Base-by-base conservation (phyloP, 2,113 vertebrate genomes). In the Setophaga petechia region DNA sequence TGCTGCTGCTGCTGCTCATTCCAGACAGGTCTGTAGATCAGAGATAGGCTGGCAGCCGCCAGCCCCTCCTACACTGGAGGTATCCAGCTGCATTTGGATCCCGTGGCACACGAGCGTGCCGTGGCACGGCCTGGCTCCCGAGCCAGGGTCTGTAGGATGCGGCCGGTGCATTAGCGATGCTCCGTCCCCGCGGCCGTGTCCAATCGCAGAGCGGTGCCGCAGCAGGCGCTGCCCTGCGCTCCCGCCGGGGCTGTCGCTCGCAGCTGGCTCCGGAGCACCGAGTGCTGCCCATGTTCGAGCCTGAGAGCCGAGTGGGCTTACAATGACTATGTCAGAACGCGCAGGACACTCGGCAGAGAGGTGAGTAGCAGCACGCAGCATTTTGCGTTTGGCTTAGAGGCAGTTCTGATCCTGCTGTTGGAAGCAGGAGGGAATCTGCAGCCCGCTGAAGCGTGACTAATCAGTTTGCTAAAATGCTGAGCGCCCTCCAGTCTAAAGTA, bases 371-470 rank as follows among this genome's bases (percentile, higher is more conserved):
- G 44, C 5, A 5, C 71, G 3, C 33, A 6, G 85, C 33, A 0
- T 63, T 90, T 78, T 71, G n/a, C 44, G 0, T 80, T 37, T 30
- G 73, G 61, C 55, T 76, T 20, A n/a, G 65, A 62, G 80, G 83
- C 41, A 12, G 59, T 30, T 35, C 59, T 30, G 43, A 25, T 74
- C 22, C 39, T 44, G 77, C 61, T 72, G n/a, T 16, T 57, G 73
- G 63, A 49, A 88, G 76, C 85, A 28, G 67, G 88, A 75, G 87
- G 77, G 77, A 63, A 78, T 68, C 79, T 47, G 90, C 92, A 93
- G 74, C 90, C 93, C 89, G 7, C 83, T n/a, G 86, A 62, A 37
- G 92, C 95, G 69, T 97, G 96, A 97, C 95, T 97, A 96, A 97
- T 97, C 95, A 97, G 31, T 94, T 96, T 76, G 92, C 59, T 74